phyloP scores from a whole-genome alignment of 2,888 invertebrate species.

The Rutpela maculata region DNA sequence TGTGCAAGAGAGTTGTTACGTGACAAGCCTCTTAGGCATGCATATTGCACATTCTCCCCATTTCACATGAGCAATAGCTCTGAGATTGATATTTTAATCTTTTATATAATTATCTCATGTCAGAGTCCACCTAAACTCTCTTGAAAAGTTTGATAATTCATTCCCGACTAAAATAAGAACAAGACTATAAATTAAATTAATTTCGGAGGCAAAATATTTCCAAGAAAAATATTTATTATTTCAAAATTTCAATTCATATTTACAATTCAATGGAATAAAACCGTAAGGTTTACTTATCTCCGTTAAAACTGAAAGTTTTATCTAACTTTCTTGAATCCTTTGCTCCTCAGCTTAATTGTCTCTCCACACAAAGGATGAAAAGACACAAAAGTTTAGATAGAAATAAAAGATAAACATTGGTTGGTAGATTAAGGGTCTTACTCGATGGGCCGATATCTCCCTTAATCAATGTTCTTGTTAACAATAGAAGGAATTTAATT shows the following conservation, averaged over 20 bases:
- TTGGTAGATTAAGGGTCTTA: conserved; percentile 19
- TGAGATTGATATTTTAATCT: background rate
- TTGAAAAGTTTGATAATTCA: background rate
- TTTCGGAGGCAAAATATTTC: background rate
- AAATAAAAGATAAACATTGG: conserved; percentile 40
- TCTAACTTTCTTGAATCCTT: conserved; percentile 31
- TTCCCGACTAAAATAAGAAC: background rate
- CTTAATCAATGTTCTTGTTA: conserved; percentile 20
- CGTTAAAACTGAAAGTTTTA: conserved; percentile 19
- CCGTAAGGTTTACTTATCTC: conserved; percentile 27
- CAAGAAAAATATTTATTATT: background rate
- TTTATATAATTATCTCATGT: background rate
- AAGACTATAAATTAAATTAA: background rate
- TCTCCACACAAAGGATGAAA: conserved; percentile 30
- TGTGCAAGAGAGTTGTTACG: too few relatives aligned
- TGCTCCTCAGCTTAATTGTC: conserved; percentile 30
- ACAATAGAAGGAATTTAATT: conserved; percentile 29
- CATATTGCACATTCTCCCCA: background rate
- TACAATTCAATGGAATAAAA: conserved; percentile 4
- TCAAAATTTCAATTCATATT: conserved; percentile 26
- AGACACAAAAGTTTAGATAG: conserved; percentile 38
- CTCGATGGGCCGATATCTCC: background rate
- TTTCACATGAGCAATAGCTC: background rate
- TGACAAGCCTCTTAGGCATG: background rate
- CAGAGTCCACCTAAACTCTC: background rate